Evolutionary conservation across 1,140 invertebrate species (phyloP), one percentile per base, ranked within the genome.

Genomic region (Agrypnia vestita): DNA sequence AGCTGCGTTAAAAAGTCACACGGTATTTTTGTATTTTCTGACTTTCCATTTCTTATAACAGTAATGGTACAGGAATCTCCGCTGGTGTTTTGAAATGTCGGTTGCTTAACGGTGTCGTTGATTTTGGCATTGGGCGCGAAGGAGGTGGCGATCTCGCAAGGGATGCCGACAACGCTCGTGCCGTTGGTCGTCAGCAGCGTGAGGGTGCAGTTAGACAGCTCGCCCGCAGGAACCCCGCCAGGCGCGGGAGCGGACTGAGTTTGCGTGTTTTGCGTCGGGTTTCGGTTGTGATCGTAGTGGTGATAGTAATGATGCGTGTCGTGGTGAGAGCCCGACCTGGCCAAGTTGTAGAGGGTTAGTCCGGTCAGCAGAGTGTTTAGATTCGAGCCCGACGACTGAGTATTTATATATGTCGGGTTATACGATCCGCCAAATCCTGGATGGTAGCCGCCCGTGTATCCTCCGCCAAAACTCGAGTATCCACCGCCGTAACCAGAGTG

Each of bases 71-170:
- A 82, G 46, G 59, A 67, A 4, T 64, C 59, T 64, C 61, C 59
- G 11, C 49, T 67, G 21, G 13, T 53, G 19, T 17, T 43, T 35
- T 11, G 0, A 53, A 47, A 9, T 13, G 43, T 4, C 11, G 59
- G 46, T 13, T 4, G 47, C 51, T 19, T 35, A n/a, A n/a, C n/a
- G 25, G 71, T 43, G 25, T 59, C 15, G 51, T 49, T 67, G 25
- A 71, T 44, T 21, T 76, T 79, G 4, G 73, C 49, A n/a, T 76
- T 51, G 13, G 46, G 49, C 12, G 64, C 74, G 15, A 82, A 82
- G 10, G 81, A 80, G 0, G 78, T 73, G 17, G 78, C 81, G 44
- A 80, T 80, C 35, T 80, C 78, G 46, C 81, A 82, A 13, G 81
- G 81, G n/a, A 82, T 82, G 3, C 17, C 69, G 11, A 77, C 71